Base-by-base conservation (phyloP, 2,113 vertebrate genomes). In the Misgurnus anguillicaudatus region DNA sequence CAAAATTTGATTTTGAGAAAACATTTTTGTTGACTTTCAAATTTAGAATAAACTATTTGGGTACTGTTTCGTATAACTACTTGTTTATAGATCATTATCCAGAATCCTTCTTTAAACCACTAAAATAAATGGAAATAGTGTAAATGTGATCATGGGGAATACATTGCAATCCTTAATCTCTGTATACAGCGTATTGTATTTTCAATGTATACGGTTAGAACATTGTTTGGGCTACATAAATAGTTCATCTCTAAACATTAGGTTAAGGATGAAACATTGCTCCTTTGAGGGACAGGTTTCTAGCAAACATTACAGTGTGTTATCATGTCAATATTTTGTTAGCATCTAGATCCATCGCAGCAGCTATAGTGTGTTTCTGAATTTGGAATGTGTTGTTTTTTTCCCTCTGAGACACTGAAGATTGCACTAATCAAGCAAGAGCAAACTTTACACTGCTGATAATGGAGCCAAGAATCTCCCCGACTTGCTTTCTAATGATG, bases 401-500 rank as follows among this genome's bases (percentile, higher is more conserved):
- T 84, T 85, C 86, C 75, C 83, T 70, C 81, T 65, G 84, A 82
- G 62, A 64, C 77, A 61, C 66, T 69, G 86, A 71, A 83, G 89
- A 88, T 81, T 66, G 80, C 63, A 81, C 70, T 88, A 89, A 90
- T 90, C 87, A 82, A 6, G 55, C 70, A 39, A 79, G 78, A 87
- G 86, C 85, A 87, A 91, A 92, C 80, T 88, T 76, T 76, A 79
- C 84, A 85, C 82, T 38, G 62, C 85, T 87, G 86, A 80, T 84
- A 68, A 84, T 67, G 81, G 88, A 87, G 82, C 85, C 86, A 85
- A 87, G 82, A 90, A 85, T 83, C 85, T 83, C 81, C 86, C 82
- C 74, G 74, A 88, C 91, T 91, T 90, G 89, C 85, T 87, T 89
- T 92, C 91, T 90, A 89, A 89, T 89, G 90, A 94, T 93, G 89